Evolutionary conservation across 23 tunicate genomes (phyloP).

Genomic region (Styela clava): DNA sequence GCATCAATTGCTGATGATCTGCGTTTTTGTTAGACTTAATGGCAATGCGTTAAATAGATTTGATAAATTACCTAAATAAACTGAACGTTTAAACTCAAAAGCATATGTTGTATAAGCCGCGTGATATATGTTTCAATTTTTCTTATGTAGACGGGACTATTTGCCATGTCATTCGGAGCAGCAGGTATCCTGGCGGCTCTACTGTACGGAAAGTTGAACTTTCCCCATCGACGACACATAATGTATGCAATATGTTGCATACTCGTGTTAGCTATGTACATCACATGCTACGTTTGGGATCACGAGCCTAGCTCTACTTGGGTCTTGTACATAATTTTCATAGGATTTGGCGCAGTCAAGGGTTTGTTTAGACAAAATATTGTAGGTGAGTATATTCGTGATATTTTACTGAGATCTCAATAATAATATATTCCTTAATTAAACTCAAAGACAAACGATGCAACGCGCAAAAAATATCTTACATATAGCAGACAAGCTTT

Average conservation of each 20-base stretch:
- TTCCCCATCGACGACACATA: slow-evolving; percentile 8
- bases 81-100: no score
- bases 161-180: slow-evolving; percentile 15
- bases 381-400: slow-evolving; percentile 6
- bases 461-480: no score
- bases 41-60: no score
- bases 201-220: slow-evolving; percentile 6
- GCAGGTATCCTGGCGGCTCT: not conserved
- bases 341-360: slow-evolving; percentile 11
- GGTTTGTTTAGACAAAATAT: slow-evolving; percentile 14
- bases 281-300: slow-evolving; percentile 9
- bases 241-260: slow-evolving; percentile 3
- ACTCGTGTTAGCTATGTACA: slow-evolving; percentile 7
- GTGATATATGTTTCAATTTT: no score
- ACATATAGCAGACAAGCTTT: no score
- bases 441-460: no score
- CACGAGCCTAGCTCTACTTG: not conserved
- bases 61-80: no score
- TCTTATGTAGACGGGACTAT: slow-evolving; percentile 15
- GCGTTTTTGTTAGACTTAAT: no score
- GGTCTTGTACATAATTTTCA: slow-evolving; percentile 3
- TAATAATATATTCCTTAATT: no score
- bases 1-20: no score
- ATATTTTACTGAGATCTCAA: no score
- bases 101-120: no score